These are phyloP conservation scores for Matsumyia berberina DNA, from an alignment of 2,888 invertebrate species.

Conservation along the genomic window DNA sequence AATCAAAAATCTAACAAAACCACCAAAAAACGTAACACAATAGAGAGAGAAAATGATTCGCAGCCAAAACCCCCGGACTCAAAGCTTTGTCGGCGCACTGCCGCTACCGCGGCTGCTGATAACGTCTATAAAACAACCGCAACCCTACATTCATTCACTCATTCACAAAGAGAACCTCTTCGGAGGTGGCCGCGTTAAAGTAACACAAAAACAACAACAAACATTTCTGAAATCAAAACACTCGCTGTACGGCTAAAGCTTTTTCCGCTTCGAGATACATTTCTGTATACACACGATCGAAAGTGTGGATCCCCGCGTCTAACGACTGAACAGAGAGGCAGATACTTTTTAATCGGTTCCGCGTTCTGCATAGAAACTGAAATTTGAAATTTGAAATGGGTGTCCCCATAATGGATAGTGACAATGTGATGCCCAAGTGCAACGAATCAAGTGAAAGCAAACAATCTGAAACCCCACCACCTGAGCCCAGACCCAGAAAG, in stretches of 20 bases:
- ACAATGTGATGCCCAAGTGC: constrained; percentile 57
- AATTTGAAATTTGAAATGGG: constrained; percentile 55
- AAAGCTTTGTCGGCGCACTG: constrained; percentile 56
- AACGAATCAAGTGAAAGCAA: constrained; percentile 22
- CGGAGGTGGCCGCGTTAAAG: constrained; percentile 33
- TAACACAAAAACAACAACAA: constrained; percentile 31
- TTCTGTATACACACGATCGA: constrained; percentile 30
- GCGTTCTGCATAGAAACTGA: constrained; percentile 22
- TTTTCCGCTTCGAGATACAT: constrained; percentile 22
- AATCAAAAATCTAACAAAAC: constrained; percentile 50
- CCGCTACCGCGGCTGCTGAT: not conserved
- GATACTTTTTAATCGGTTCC: constrained; percentile 28
- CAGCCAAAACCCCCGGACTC: constrained; percentile 64
- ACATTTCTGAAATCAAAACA: constrained; percentile 18
- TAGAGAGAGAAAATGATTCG: constrained; percentile 50
- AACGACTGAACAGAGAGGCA: not conserved
- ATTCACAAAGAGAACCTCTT: constrained; percentile 66
- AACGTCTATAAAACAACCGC: constrained; percentile 66
- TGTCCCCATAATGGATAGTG: constrained; percentile 58
- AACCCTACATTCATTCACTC: constrained; percentile 35
- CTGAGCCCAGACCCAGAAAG: constrained; percentile 47
- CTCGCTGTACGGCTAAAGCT: constrained; percentile 54
- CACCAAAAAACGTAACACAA: constrained; percentile 52
- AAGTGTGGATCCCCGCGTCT: constrained; percentile 62
- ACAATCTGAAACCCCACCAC: not conserved